Conservation (phyloP, 2,797 vertebrate species). For the Pelobates cultripes region DNA sequence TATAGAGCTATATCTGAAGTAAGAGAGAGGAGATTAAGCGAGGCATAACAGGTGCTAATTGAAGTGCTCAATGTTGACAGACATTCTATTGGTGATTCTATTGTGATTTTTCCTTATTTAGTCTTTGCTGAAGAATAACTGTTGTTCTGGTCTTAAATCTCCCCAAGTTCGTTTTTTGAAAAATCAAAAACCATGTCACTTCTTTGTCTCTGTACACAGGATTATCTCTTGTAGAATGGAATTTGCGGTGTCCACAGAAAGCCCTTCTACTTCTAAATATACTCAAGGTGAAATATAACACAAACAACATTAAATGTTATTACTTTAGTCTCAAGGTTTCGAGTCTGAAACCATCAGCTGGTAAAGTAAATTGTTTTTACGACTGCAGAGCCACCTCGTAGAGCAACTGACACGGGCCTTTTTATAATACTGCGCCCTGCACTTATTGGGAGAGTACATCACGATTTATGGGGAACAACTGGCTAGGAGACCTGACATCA, state of each 20-base stretch:
- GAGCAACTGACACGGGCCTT: constrained; percentile 27
- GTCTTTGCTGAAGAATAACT: too few relatives aligned
- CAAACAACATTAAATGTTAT: constrained; percentile 31
- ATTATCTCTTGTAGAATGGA: background rate
- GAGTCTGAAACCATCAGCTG: constrained; percentile 11
- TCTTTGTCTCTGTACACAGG: background rate
- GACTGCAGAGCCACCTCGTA: constrained; percentile 26
- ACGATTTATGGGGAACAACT: constrained; percentile 51
- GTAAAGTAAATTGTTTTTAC: constrained; percentile 50
- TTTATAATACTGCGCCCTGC: constrained; percentile 3
- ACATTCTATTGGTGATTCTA: too few relatives aligned
- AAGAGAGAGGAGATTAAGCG: too few relatives aligned
- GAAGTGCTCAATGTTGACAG: too few relatives aligned
- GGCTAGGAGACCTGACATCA: constrained; percentile 40
- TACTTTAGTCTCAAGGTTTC: constrained; percentile 31
- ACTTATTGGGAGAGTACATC: constrained; percentile 38
- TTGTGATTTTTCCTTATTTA: too few relatives aligned
- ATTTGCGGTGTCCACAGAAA: background rate
- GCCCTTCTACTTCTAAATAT: background rate
- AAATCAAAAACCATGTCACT: too few relatives aligned
- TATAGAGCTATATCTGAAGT: too few relatives aligned
- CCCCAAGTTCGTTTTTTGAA: too few relatives aligned
- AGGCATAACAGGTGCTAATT: too few relatives aligned
- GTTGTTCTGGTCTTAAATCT: too few relatives aligned
- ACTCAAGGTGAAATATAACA: constrained; percentile 2